Conservation (phyloP, 2,888 invertebrate species). For the Nymphalis polychloros region DNA sequence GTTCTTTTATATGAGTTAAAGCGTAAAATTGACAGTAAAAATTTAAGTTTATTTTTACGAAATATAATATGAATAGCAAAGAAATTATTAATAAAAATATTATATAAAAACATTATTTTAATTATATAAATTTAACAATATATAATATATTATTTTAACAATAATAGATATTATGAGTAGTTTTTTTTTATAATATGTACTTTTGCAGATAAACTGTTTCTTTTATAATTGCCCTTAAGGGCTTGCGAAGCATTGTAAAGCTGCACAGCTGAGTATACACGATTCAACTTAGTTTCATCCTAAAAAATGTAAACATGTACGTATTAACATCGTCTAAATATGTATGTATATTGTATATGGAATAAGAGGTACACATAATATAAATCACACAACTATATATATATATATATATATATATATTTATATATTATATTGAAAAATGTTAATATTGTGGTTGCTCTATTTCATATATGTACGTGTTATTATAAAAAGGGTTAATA, state of each 20-base stretch:
- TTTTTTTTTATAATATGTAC: neutral
- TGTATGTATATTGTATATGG: too few relatives aligned
- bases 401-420: too few relatives aligned
- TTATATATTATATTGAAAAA: too few relatives aligned
- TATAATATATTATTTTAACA: too few relatives aligned
- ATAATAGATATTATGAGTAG: neutral
- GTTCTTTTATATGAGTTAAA: constrained; percentile 44
- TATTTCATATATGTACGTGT: neutral
- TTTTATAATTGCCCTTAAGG: constrained; percentile 3
- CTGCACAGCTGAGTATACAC: constrained; percentile 19
- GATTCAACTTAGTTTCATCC: neutral
- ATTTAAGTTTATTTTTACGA: neutral
- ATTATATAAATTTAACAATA: neutral
- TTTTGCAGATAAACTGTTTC: neutral
- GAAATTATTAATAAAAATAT: too few relatives aligned
- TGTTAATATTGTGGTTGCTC: too few relatives aligned
- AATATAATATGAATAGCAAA: too few relatives aligned
- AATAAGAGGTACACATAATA: constrained; percentile 23
- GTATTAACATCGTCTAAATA: constrained; percentile 3
- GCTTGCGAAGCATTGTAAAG: constrained; percentile 5
- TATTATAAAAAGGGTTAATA: neutral
- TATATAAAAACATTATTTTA: too few relatives aligned
- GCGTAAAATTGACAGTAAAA: constrained; percentile 35
- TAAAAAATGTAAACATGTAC: neutral
- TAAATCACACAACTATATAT: too few relatives aligned